Conservation (phyloP, 2,113 vertebrate species). For the Corythornis vintsioides region DNA sequence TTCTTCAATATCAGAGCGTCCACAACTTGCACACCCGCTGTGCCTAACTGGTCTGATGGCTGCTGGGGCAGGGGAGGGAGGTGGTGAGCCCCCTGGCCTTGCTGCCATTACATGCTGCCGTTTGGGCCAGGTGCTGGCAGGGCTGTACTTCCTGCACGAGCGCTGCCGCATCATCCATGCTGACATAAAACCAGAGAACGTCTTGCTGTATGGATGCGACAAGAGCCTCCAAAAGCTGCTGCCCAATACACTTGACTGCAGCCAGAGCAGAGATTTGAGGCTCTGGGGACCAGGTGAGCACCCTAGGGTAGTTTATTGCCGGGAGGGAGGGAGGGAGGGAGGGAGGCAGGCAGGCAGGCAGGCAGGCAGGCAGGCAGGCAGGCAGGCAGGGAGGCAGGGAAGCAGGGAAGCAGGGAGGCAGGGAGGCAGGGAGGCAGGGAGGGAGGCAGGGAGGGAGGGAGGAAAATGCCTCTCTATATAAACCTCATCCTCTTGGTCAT, state of each 20-base stretch:
- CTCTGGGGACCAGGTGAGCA: slow-evolving; percentile 29
- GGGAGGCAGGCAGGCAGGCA: too few relatives aligned
- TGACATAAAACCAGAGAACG: slow-evolving; percentile 87
- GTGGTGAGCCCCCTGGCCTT: fast-evolving
- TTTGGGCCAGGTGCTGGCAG: slow-evolving; percentile 79
- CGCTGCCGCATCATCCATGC: slow-evolving; percentile 86
- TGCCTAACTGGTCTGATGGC: not conserved
- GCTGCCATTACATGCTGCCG: not conserved
- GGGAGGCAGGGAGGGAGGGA: too few relatives aligned
- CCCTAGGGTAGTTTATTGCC: not conserved
- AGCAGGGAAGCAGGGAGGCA: too few relatives aligned
- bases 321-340: not conserved
- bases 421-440: too few relatives aligned
- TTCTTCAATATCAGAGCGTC: not conserved
- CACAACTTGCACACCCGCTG: fast-evolving
- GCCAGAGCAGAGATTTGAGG: not conserved
- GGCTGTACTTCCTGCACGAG: slow-evolving; percentile 83
- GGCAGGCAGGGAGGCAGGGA: too few relatives aligned
- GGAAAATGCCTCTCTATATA: too few relatives aligned
- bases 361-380: too few relatives aligned
- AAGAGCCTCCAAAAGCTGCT: slow-evolving; percentile 63
- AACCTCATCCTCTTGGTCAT: too few relatives aligned
- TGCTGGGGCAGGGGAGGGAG: not conserved
- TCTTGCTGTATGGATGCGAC: slow-evolving; percentile 72
- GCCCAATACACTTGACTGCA: not conserved